Evolutionary conservation across 2,113 vertebrate genomes (phyloP), one percentile per base, ranked within the genome.

Genomic region (Peucedramus taeniatus): DNA sequence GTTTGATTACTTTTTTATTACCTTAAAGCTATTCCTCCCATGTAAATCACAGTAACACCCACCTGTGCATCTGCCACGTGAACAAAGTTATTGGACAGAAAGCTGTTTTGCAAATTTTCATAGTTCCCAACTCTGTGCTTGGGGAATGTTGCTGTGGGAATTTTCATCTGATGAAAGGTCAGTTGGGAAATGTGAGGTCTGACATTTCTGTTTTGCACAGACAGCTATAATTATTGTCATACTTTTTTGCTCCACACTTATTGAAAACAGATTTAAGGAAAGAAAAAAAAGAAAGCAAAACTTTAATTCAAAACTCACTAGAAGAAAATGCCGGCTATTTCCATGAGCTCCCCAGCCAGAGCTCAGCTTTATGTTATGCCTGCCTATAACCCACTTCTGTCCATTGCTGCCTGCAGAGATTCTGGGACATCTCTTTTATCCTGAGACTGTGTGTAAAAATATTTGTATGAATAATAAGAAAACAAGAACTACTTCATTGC

Each of bases 161-260:
- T 92, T 95, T 81, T 83, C 64, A 57, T 89, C 72, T 61, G 85
- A 69, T 80, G 83, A 87, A 95, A 95, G 91, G 93, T 90, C 89
- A 92, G 16, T 64, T 80, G 85, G 87, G 89, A 94, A 96, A 94
- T 80, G 77, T 65, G 94, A 96, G 91, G 91, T 84, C 76, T 88
- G 95, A 95, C 83, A 75, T 92, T 91, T 91, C 89, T 94, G 84
- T 89, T 97, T 94, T 97, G 91, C 80, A 92, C 87, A 88, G 93
- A 92, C 92, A 90, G 87, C 94, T 97, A 23, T 96, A 97, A 97
- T 97, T 97, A 92, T 89, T 85, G 42, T 96, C 94, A 91, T 96
- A 63, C 76, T 96, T 94, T 97, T 95, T 91, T 93, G 88, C 66
- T 89, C 64, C 23, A 31, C 31, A 47, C 68, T 95, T 95, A 97